Base-by-base conservation (phyloP, 2,888 invertebrate species). In the Tipula unca region DNA sequence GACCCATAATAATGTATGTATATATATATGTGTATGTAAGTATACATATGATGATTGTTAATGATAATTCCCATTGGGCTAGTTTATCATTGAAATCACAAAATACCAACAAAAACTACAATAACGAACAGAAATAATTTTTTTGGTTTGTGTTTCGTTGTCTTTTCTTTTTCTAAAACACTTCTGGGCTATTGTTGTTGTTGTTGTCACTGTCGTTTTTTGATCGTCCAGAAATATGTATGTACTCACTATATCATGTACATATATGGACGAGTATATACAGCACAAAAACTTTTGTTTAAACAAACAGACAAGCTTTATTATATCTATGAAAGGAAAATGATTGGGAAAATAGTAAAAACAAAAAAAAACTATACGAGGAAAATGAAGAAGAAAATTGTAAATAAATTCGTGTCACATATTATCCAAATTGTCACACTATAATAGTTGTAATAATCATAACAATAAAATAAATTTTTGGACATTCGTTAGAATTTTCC, bases 391-490 rank as follows among this genome's bases (percentile, higher is more conserved):
- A 25, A 8, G 69, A 69, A 69, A 69, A 69, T 69, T 25, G 69
- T 69, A 69, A 69, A 69, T 69, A 69, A 69, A 69, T 69, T 69
- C 69, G 69, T 69, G 69, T 69, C 69, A 69, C 69, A 69, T 69
- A 69, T 69, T 69, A 69, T 69, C 25, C 20, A 69, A 69, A 69
- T 69, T 69, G 69, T 69, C 69, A 69, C 69, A 69, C 69, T 69
- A 69, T 69, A 69, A 69, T 69, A 69, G 69, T 69, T 69, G 69
- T 69, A 69, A 69, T 69, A 69, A 69, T 69, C 69, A 69, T 69
- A 69, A 69, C 25, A 69, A 69, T 69, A 69, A 69, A 69, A 69
- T 69, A 69, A 69, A 69, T 69, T 69, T 69, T 69, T 25, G 69
- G 69, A 69, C 69, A 69, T 69, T 69, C 69, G 69, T 69, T 69